phyloP scores from a whole-genome alignment of 2,797 vertebrate genomes.

The Sebastes matsubarae region DNA sequence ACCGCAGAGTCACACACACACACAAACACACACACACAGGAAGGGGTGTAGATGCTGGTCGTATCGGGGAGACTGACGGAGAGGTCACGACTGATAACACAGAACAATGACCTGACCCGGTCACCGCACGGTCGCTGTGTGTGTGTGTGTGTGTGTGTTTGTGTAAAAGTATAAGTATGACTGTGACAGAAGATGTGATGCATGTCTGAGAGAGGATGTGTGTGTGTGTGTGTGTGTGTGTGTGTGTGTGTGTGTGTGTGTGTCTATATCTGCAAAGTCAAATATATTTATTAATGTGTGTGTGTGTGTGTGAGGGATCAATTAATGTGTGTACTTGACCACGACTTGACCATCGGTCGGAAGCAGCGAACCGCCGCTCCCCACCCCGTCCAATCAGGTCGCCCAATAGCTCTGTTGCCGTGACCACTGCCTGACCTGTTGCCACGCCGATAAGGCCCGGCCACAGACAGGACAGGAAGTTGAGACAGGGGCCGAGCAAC shows the following conservation, averaged over 20 bases:
- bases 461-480: conserved; percentile 82
- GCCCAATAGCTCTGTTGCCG: conserved; percentile 36
- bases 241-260: too few relatives aligned
- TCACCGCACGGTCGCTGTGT: conserved; percentile 49
- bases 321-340: conserved; percentile 48
- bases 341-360: conserved; percentile 61
- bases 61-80: conserved; percentile 55
- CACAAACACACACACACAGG: conserved; percentile 59
- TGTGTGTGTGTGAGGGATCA: not conserved
- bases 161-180: not conserved
- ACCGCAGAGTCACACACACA: conserved; percentile 38
- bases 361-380: conserved; percentile 25
- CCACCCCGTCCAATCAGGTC: conserved; percentile 53
- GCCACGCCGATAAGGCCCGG: conserved; percentile 67
- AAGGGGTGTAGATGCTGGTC: conserved; percentile 67
- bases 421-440: conserved; percentile 71
- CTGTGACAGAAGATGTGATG: too few relatives aligned
- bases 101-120: conserved; percentile 77
- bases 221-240: not conserved
- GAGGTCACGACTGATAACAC: conserved; percentile 72
- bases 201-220: not conserved
- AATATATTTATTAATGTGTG: not conserved
- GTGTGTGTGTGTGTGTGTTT: not conserved
- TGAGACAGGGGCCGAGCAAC: conserved; percentile 60
- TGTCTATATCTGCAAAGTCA: not conserved